Conservation (phyloP, 2,113 vertebrate species). For the Ammodytes dubius region DNA sequence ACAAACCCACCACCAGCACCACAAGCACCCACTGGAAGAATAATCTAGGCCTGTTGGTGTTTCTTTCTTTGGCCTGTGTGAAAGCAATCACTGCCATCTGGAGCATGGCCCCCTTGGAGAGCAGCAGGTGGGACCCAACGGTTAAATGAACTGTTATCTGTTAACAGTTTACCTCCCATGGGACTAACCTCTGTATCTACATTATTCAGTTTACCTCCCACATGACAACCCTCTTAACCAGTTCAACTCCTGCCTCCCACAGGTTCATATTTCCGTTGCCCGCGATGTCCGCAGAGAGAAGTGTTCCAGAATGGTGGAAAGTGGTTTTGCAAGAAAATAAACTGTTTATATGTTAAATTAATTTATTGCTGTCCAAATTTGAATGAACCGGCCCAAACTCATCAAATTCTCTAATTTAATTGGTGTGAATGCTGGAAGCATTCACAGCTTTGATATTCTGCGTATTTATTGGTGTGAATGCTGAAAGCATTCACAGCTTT, state of each 20-base stretch:
- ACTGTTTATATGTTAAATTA: neutral
- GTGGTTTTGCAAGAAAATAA: neutral
- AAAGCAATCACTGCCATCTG: constrained; percentile 76
- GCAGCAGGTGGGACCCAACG: constrained; percentile 71
- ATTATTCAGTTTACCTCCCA: constrained; percentile 67
- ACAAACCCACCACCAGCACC: constrained; percentile 37
- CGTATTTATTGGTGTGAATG: no score
- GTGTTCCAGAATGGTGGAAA: neutral
- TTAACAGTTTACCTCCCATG: constrained; percentile 73
- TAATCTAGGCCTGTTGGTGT: constrained; percentile 60
- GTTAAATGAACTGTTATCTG: constrained; percentile 75
- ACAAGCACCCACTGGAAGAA: constrained; percentile 58
- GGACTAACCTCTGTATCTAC: constrained; percentile 62
- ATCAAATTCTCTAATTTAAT: neutral
- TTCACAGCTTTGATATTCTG: no score
- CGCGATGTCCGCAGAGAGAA: neutral
- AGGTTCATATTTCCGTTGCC: constrained; percentile 19
- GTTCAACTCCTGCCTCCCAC: constrained; percentile 47
- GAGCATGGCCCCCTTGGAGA: constrained; percentile 62
- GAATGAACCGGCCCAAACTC: neutral
- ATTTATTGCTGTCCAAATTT: neutral
- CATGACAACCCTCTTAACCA: constrained; percentile 44
- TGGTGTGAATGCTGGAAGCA: no score
- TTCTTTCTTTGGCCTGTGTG: constrained; percentile 56
- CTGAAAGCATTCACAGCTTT: no score